Evolutionary conservation across 2,797 vertebrate genomes (phyloP).

Genomic region (Esox masquinongy): DNA sequence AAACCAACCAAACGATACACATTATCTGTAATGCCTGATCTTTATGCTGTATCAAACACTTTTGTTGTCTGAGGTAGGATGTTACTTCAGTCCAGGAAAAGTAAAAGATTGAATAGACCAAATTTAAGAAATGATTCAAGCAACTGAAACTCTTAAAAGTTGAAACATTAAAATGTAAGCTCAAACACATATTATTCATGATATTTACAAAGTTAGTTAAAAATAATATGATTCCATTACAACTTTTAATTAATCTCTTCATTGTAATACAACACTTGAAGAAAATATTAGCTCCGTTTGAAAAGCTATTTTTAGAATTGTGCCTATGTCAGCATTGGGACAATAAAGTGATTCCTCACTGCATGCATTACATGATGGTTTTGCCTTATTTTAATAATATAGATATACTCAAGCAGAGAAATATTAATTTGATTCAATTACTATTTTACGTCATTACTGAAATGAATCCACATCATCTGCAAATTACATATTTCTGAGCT

Average conservation of each 20-base stretch:
- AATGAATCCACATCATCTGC: conserved; percentile 58
- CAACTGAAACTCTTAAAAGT: conserved; percentile 30
- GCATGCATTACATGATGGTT: conserved; percentile 33
- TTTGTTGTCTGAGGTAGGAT: conserved; percentile 24
- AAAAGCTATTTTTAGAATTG: conserved; percentile 60
- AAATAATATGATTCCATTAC: conserved; percentile 54
- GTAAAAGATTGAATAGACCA: conserved; percentile 35
- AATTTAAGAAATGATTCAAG: conserved; percentile 6
- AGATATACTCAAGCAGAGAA: conserved; percentile 19
- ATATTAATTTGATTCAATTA: conserved; percentile 41
- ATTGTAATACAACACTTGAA: conserved; percentile 36
- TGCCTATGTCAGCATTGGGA: conserved; percentile 61
- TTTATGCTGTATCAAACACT: conserved; percentile 32
- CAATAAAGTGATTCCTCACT: conserved; percentile 51
- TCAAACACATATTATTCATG: conserved; percentile 47
- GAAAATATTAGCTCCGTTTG: conserved; percentile 40
- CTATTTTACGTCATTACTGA: conserved; percentile 54
- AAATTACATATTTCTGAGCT: conserved; percentile 49
- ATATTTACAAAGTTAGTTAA: conserved; percentile 55
- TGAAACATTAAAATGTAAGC: conserved; percentile 19
- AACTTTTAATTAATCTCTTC: conserved; percentile 58
- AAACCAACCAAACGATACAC: not conserved
- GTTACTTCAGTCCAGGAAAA: conserved; percentile 37
- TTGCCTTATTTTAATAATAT: conserved; percentile 21
- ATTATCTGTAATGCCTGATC: not conserved